Evolutionary conservation across 2,797 vertebrate genomes (phyloP).

Genomic region (Cetoscarus ocellatus): DNA sequence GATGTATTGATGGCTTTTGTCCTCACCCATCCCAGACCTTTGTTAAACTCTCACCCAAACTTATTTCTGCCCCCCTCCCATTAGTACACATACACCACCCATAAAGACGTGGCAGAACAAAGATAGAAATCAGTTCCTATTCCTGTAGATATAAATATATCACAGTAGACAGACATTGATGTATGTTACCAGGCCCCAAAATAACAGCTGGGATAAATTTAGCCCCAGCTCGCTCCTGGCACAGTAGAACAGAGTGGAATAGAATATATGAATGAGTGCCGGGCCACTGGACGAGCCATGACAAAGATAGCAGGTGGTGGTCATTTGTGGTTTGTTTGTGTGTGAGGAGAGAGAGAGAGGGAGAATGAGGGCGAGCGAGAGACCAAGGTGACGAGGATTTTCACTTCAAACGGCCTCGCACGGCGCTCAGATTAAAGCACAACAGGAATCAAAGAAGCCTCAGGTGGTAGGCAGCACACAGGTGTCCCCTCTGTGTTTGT

Average conservation of each 20-base stretch:
- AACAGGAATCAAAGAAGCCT: slow-evolving; percentile 82
- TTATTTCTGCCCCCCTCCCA: neutral
- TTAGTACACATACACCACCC: neutral
- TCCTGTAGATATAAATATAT: slow-evolving; percentile 67
- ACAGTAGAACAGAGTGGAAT: slow-evolving; percentile 16
- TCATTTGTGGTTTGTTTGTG: slow-evolving; percentile 20
- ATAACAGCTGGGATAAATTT: slow-evolving; percentile 70
- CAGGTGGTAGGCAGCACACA: slow-evolving; percentile 77
- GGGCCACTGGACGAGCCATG: slow-evolving; percentile 15
- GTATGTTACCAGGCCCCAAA: slow-evolving; percentile 64
- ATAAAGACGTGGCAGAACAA: slow-evolving; percentile 9
- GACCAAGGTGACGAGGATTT: slow-evolving; percentile 71
- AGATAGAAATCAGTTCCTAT: slow-evolving; percentile 66
- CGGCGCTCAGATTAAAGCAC: slow-evolving; percentile 85
- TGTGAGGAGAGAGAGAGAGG: slow-evolving; percentile 7
- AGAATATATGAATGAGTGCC: slow-evolving; percentile 44
- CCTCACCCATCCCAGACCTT: neutral
- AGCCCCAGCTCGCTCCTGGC: slow-evolving; percentile 33
- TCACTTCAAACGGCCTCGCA: slow-evolving; percentile 83
- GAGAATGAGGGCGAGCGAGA: slow-evolving; percentile 32
- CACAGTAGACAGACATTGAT: slow-evolving; percentile 70
- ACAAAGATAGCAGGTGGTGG: slow-evolving; percentile 65
- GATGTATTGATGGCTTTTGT: neutral
- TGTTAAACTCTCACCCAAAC: neutral
- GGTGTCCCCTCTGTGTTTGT: slow-evolving; percentile 60